Percentiles rank a stretch among this genome's conserved stretches.
Evolutionary conservation across 2,113 vertebrate species (phyloP).

Genomic region (Atlantisia rogersi): DNA sequence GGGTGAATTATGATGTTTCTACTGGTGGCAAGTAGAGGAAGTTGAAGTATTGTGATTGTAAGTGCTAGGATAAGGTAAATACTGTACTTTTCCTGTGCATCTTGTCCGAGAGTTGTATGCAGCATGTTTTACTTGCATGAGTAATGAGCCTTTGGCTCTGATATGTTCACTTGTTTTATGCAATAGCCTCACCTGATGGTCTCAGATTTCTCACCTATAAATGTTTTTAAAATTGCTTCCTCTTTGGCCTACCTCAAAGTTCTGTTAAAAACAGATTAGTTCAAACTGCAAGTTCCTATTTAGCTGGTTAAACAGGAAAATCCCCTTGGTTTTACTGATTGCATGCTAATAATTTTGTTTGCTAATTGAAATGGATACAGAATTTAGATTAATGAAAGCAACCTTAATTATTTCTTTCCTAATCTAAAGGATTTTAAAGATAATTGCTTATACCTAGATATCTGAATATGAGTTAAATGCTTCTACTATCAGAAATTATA

Average conservation of each 20-base stretch:
- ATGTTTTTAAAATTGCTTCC: not conserved
- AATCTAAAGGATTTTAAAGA: not conserved
- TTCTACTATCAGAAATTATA: not conserved
- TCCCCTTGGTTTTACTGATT: not conserved
- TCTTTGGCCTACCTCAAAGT: not conserved
- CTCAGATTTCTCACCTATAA: not conserved
- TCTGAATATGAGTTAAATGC: not conserved
- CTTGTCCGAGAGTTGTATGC: not conserved
- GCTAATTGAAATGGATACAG: not conserved
- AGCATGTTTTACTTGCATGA: not conserved
- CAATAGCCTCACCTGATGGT: not conserved
- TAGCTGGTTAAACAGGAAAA: not conserved
- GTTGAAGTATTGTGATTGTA: not conserved
- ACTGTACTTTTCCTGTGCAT: not conserved
- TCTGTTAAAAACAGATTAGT: not conserved
- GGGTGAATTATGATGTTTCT: accelerated
- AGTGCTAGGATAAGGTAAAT: not conserved
- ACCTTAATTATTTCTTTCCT: not conserved
- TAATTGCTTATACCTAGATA: not conserved
- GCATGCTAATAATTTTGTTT: not conserved
- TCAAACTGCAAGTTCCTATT: not conserved
- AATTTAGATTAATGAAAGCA: not conserved
- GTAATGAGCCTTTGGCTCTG: not conserved
- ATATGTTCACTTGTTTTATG: not conserved
- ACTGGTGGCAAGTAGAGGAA: not conserved